These are phyloP conservation scores for Ornithoptera alexandrae DNA, from an alignment of 2,888 invertebrate species.

Conservation along the genomic window DNA sequence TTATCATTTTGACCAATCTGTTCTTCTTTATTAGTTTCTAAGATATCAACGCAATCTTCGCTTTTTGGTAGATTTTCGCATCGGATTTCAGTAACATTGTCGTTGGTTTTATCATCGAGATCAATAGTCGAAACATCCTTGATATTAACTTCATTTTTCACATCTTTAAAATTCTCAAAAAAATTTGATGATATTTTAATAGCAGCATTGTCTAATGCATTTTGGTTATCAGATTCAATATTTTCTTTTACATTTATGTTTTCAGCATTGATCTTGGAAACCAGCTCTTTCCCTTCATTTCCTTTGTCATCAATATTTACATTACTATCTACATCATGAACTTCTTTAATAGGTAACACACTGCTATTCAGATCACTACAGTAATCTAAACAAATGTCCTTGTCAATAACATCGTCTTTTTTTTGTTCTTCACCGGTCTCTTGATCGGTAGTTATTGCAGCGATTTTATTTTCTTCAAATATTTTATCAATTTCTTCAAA, in stretches of 20 bases:
- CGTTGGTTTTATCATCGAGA: conserved; percentile 12
- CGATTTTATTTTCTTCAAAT: not conserved
- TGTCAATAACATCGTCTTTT: not conserved
- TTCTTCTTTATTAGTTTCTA: not conserved
- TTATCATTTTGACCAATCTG: not conserved
- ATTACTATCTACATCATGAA: conserved; percentile 21
- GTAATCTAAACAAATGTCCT: not conserved
- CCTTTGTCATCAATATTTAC: not conserved
- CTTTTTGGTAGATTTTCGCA: not conserved
- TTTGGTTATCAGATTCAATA: not conserved
- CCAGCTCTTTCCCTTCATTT: not conserved
- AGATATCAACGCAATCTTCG: not conserved
- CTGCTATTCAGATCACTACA: conserved; percentile 14
- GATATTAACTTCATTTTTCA: not conserved
- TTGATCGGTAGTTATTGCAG: not conserved
- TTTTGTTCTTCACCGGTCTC: not conserved
- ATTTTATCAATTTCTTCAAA: conserved; percentile 34
- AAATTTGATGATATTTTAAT: conserved; percentile 2
- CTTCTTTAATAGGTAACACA: conserved; percentile 23
- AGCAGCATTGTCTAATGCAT: not conserved
- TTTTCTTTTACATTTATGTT: conserved; percentile 1
- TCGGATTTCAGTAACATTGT: conserved; percentile 2
- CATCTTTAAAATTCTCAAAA: not conserved
- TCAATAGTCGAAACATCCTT: not conserved
- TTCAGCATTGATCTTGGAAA: not conserved